Evolutionary conservation across 2,113 vertebrate species (phyloP).

Genomic region (human): GRCh38 chr7:44293001-44293500

Average conservation of each 20-base stretch:
- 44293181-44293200: background rate
- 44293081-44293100: rapidly evolving
- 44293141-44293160: background rate
- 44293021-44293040: background rate
- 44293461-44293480: background rate
- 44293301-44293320: background rate
- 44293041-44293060: background rate
- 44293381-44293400: rapidly evolving
- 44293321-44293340: background rate
- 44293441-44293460: background rate
- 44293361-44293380: background rate
- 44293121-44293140: rapidly evolving
- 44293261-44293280: background rate
- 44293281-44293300: background rate
- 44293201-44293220: background rate
- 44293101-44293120: no score
- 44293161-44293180: background rate
- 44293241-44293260: background rate
- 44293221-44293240: no score
- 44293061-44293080: background rate
- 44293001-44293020: background rate
- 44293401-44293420: background rate
- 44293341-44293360: background rate
- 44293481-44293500: background rate
- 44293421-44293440: rapidly evolving